Percentiles rank a stretch among this genome's conserved stretches.
phyloP scores from a whole-genome alignment of 2,113 vertebrate genomes.

The Aphyosemion australe region DNA sequence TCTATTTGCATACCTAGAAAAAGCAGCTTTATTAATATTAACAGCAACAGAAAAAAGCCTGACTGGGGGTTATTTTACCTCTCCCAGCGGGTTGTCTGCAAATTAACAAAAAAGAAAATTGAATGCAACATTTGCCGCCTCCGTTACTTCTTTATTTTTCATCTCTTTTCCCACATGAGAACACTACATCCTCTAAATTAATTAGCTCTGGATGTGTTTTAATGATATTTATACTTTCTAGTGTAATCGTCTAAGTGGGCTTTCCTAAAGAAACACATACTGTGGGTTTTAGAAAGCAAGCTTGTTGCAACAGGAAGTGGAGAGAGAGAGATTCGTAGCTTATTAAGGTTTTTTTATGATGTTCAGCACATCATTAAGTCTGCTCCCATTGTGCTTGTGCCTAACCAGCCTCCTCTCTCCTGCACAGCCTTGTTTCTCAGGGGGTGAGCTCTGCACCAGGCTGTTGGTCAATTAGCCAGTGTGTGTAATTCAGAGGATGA shows the following conservation, averaged over 20 bases:
- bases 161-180: conserved; percentile 54
- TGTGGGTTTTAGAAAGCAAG: conserved; percentile 70
- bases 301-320: conserved; percentile 56
- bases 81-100: conserved; percentile 73
- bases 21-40: conserved; percentile 79
- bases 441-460: conserved; percentile 66
- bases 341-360: conserved; percentile 64
- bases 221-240: conserved; percentile 80
- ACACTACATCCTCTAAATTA: conserved; percentile 73
- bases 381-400: conserved; percentile 65
- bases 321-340: conserved; percentile 55
- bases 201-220: conserved; percentile 77
- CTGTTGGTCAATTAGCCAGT: conserved; percentile 74
- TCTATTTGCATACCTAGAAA: conserved; percentile 59
- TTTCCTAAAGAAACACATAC: conserved; percentile 60
- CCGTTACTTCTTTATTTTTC: conserved; percentile 61
- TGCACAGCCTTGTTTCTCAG: conserved; percentile 55
- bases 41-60: conserved; percentile 70
- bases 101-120: conserved; percentile 73
- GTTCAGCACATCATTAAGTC: conserved; percentile 74
- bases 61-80: conserved; percentile 80
- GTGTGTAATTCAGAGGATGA: conserved; percentile 70
- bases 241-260: conserved; percentile 77
- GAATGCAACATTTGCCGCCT: conserved; percentile 53
- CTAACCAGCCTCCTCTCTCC: conserved; percentile 68